Base-by-base conservation (phyloP, 2,888 invertebrate species). In the Luperina nickerlii region DNA sequence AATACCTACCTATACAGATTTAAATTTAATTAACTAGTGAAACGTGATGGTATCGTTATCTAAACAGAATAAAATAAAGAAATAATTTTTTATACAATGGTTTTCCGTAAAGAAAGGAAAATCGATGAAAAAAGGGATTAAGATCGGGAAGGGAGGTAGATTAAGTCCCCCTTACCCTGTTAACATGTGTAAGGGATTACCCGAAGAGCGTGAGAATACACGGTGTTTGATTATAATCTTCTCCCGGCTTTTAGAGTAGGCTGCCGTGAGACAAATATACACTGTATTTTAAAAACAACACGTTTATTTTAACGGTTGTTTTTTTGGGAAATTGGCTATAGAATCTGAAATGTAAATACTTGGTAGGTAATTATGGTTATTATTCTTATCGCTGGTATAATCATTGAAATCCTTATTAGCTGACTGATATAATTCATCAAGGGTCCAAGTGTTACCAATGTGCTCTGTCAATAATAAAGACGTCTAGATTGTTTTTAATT, bases 131-230 rank as follows among this genome's bases (percentile, higher is more conserved):
- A 60, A 54, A 20, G 18, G 60, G 63, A 68, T 76, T 78, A 60
- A 60, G 5, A n/a, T 24, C 11, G 24, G n/a, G 48, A 48, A 60
- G 57, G 11, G 6, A 45, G n/a, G 24, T 13, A 57, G 57, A 74
- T 74, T 76, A 81, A 72, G 11, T 62, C 27, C 60, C 54, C 48
- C 32, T 60, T 76, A 27, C 48, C 45, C 18, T 57, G 27, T 68
- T 13, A 54, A 63, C 76, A 81, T 70, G 81, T 75, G 84, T 78
- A 32, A 60, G 69, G 84, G 84, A 84, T 86, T 86, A 84, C 3
- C 8, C 2, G 38, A 6, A 60, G 42, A 67, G 42, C 51, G n/a
- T 51, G 32, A 68, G 45, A 54, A 75, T 45, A 83, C 27, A 63
- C 62, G 73, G 42, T 54, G 38, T 38, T 27, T 71, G 77, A 42